Conservation (phyloP, 2,113 vertebrate species). For the Ranitomeya imitator region DNA sequence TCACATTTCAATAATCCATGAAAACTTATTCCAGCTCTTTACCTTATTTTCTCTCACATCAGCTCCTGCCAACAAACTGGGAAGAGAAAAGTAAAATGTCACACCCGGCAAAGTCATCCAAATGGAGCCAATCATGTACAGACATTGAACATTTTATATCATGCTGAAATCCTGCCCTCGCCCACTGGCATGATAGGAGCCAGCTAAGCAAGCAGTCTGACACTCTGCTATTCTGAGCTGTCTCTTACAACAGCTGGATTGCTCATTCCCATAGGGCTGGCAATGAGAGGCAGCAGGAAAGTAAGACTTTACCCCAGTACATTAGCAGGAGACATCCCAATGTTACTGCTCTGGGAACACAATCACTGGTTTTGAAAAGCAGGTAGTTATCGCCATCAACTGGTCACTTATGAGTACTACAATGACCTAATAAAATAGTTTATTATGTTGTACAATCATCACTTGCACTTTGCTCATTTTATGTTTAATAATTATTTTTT, state of each 20-base stretch:
- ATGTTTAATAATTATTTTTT: background rate
- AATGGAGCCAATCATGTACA: background rate
- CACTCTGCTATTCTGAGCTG: conserved; percentile 2
- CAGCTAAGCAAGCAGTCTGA: background rate
- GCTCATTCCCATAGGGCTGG: conserved; percentile 36
- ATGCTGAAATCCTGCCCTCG: background rate
- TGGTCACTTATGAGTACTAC: conserved; percentile 6
- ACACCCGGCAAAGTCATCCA: background rate
- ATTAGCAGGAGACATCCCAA: background rate
- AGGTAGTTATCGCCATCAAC: background rate
- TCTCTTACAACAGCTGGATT: conserved; percentile 40
- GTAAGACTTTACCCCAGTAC: conserved; percentile 20
- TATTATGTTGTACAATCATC: background rate
- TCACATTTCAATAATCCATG: background rate
- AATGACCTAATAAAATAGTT: background rate
- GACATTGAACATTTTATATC: conserved; percentile 5
- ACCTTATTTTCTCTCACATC: conserved; percentile 19
- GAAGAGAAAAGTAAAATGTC: background rate
- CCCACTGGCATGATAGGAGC: background rate
- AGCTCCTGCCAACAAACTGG: background rate
- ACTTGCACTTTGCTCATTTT: background rate
- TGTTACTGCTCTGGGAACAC: background rate
- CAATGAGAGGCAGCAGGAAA: conserved; percentile 4
- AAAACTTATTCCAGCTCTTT: background rate
- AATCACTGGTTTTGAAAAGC: background rate